Evolutionary conservation across 2,797 vertebrate species (phyloP), one percentile per base, ranked within the genome.

Genomic region (Mionectes olivaceus): DNA sequence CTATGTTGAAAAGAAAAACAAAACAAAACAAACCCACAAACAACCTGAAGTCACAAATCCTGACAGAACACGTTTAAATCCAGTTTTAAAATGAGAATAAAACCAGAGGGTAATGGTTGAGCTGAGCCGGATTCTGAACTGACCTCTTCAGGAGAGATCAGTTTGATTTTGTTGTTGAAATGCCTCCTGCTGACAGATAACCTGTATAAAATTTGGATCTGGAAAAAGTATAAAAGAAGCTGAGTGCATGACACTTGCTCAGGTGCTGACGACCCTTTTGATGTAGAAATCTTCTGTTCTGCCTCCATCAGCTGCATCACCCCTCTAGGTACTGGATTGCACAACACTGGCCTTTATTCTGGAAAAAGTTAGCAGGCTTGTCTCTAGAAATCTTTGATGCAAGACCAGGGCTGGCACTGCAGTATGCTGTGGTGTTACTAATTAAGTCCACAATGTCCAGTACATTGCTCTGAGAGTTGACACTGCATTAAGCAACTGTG

Each of bases 81-180:
- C 5, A 50, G 5, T 55, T 87, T 76, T 59, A 69, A 85, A 89
- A 59, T 32, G 4, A 3, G 4, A 87, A 52, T 82, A 75, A 87
- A 89, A 28, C 33, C 65, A 71, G 12, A 32, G 55, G 28, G 6
- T 68, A 17, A 49, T 71, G 32, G n/a, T 17, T 50, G n/a, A 84
- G 4, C 30, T 56, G 37, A 68, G 50, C 8, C 52, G 37, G n/a
- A 75, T 79, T 75, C 53, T 74, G 46, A 91, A 27, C 24, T 65
- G 43, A 76, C 11, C 50, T 65, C 55, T 87, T 95, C 52, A 82
- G 47, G 55, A 82, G 59, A 65, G 3, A 57, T 46, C n/a, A 47
- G n/a, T 55, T 82, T 73, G 50, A 83, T 73, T 79, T 79, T 82
- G 23, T 24, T 64, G 55, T n/a, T 87, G 69, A 89, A 94, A 92